Base-by-base conservation (phyloP, 2,888 invertebrate species). In the Listrodromus nycthemerus region DNA sequence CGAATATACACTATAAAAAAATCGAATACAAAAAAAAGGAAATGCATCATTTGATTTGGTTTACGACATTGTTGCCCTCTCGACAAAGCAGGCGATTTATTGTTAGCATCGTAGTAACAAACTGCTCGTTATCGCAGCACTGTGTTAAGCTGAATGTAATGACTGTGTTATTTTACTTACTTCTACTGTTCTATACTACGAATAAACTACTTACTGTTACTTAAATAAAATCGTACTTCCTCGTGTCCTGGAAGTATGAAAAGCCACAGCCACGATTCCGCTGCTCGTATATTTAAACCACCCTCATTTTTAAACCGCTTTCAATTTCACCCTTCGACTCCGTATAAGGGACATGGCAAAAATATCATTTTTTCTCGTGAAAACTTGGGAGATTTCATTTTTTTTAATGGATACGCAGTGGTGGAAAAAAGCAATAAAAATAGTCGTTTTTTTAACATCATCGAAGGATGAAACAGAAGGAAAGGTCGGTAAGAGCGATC, bases 201-300 rank as follows among this genome's bases (percentile, higher is more conserved):
- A 30, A 73, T 48, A 83, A 70, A 83, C 75, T 78, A 84, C 75
- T 71, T 89, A 90, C 84, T 87, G 89, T 89, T 91, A 91, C 86
- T 88, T 27, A 90, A 89, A 92, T 91, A 92, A 90, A 91, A 91
- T 85, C 85, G 88, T 84, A 89, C 87, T 88, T 90, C 88, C 87
- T 84, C 16, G 52, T 67, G 76, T 79, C 77, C 69, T 83, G 76
- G 85, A 87, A 86, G 86, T 87, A 87, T 86, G 88, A 89, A 89
- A 87, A 89, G 61, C 63, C 76, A 79, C n/a, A 48, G 16, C 27
- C 10, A 61, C 2, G 61, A 30, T 61, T 61, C n/a, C 13, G 24
- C 13, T 13, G 24, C 4, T 24, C 8, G 5, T 16, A 16, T 45
- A 45, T 45, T 45, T 16, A 45, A 4, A 45, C 16, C 2, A 37